Base-by-base conservation (phyloP, 2,888 invertebrate genomes). In the Synergus laeviventris region DNA sequence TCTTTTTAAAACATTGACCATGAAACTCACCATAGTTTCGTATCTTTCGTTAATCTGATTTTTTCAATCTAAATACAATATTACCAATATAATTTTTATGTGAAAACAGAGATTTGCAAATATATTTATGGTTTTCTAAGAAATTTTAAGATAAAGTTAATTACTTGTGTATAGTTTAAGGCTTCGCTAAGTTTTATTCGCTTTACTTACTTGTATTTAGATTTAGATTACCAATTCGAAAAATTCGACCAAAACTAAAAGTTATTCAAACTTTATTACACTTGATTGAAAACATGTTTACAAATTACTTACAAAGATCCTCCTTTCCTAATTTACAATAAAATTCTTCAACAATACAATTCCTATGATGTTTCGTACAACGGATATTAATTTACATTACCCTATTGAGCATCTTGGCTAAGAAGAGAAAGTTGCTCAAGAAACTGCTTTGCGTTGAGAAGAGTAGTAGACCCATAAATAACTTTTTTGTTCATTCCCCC, bases 381-480 rank as follows among this genome's bases (percentile, higher is more conserved):
- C 2, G 4, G 18, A 38, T 24, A 59, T 59, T 12, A 14, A 2
- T 79, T 74, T 76, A 77, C 60, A 78, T 76, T 74, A 75, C 49
- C 70, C 86, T 83, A 91, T 83, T 93, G 93, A 81, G 95, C 93
- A 90, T 96, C 96, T 87, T 95, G 94, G 62, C 96, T 96, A 81
- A 96, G 91, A 39, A 95, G 92, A n/a, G 96, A 94, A 42, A 97
- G 92, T 91, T 99, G 99, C 91, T 96, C 96, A 79, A 99, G 93
- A 92, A 99, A 99, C 89, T 98, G 98, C 84, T 95, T 94, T 8
- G 99, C 98, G 92, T 97, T 99, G 82, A 96, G 96, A 80, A 99
- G 92, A 61, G 99, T 97, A 39, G 99, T 97, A 79, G 98, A 96
- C 56, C 99, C 99, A 90, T 99, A 99, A 75, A 97, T 96, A 79